Evolutionary conservation across 1,140 invertebrate species (phyloP), one percentile per base, ranked within the genome.

Genomic region (Camponotus pennsylvanicus): DNA sequence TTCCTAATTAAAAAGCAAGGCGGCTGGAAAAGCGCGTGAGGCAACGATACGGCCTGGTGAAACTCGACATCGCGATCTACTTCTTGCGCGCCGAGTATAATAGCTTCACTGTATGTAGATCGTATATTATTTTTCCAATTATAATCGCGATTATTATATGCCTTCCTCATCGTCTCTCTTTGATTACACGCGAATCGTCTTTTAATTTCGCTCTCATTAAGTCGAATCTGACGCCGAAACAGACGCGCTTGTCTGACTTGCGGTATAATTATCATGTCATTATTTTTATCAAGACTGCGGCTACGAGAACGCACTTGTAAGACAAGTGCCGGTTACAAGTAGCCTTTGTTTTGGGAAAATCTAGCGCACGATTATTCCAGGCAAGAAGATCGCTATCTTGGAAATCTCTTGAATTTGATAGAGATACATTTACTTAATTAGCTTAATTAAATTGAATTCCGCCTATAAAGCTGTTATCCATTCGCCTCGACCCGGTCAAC

Each of bases 91-190:
- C 40, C 40, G 69, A 45, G 13, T 61, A 83, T 73, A 83, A 83
- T 83, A 49, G 27, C 27, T 27, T 34, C 18, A 73, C 69, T 83
- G 52, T 83, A 83, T 63, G 79, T 83, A 83, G 32, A 83, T 83
- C 15, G 15, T 18, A 27, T 7, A 49, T 83, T 83, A 61, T 61
- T 73, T 75, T 75, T 61, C 32, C 34, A 83, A 83, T 75, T 83
- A 83, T 49, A 18, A 83, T 83, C 42, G 69, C 69, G 13, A 75
- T 63, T 52, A 52, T 52, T 18, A 8, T 27, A 37, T 40, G 13
- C 40, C 9, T 49, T 70, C 42, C 21, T 73, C 18, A 27, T 45
- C 49, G 15, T 52, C n/a, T 70, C 18, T 73, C 40, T 82, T 61
- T 73, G 67, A 73, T 73, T 75, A 61, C 40, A 37, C 40, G 40